Percentiles rank a stretch among this genome's conserved stretches.
phyloP scores from a whole-genome alignment of 2,797 vertebrate genomes.

The Neopelma chrysocephalum region DNA sequence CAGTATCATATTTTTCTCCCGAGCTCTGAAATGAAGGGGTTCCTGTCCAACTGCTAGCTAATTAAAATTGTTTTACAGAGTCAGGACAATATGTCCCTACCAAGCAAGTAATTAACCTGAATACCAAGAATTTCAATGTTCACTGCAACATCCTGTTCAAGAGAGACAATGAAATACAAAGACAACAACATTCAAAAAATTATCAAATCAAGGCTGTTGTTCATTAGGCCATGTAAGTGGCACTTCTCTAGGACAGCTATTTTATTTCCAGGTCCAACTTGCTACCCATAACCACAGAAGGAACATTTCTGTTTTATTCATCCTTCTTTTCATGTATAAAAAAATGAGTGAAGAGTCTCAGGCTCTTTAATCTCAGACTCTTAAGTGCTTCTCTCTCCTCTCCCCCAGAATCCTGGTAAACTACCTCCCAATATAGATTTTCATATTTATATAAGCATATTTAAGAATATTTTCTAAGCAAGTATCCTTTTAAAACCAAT shows the following conservation, averaged over 20 bases:
- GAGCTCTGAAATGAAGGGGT: background rate
- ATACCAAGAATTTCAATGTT: background rate
- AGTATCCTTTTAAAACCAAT: background rate
- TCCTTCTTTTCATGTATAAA: background rate
- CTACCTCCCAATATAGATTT: background rate
- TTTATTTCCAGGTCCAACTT: background rate
- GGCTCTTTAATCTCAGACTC: background rate
- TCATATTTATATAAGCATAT: background rate
- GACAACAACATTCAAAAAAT: background rate
- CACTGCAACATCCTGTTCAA: background rate
- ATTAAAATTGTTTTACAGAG: background rate
- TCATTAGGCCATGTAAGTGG: background rate
- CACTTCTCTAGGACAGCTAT: background rate
- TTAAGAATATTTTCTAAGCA: slow-evolving; percentile 24
- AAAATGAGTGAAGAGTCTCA: background rate
- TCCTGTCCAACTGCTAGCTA: background rate
- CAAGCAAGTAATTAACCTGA: background rate
- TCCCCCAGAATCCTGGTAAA: background rate
- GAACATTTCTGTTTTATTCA: background rate
- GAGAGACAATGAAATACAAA: background rate
- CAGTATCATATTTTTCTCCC: background rate
- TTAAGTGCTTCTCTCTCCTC: background rate
- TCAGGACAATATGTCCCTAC: background rate
- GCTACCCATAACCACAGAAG: background rate
- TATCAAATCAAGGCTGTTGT: background rate